phyloP scores from a whole-genome alignment of 2,888 invertebrate species.

The Dasypolia templi region DNA sequence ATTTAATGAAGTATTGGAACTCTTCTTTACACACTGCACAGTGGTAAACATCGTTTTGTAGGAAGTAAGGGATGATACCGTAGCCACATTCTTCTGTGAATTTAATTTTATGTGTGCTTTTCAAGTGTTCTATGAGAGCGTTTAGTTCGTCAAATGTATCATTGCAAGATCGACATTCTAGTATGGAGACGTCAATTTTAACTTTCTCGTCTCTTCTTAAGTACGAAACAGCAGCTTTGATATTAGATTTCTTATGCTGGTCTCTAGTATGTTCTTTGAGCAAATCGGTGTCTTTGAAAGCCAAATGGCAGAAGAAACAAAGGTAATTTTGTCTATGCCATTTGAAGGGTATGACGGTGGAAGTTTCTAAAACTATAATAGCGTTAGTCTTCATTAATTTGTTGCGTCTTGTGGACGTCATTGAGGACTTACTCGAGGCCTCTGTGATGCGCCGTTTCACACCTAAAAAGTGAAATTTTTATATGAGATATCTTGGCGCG shows the following conservation, averaged over 20 bases:
- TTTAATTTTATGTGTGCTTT: constrained; percentile 69
- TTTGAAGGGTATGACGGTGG: constrained; percentile 83
- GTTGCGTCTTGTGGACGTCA: constrained; percentile 83
- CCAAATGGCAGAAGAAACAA: constrained; percentile 85
- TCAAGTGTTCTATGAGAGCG: constrained; percentile 76
- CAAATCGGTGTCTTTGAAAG: constrained; percentile 75
- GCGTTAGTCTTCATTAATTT: constrained; percentile 84
- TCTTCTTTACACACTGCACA: constrained; percentile 80
- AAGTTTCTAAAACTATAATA: constrained; percentile 79
- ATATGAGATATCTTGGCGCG: constrained; percentile 63
- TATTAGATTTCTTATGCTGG: constrained; percentile 76
- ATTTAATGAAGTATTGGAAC: constrained; percentile 83
- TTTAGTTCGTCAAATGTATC: constrained; percentile 67
- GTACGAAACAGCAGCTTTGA: constrained; percentile 81
- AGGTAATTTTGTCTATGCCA: constrained; percentile 86
- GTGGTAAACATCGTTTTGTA: constrained; percentile 72
- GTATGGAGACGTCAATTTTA: constrained; percentile 81
- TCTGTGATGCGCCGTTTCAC: constrained; percentile 59
- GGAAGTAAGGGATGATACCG: constrained; percentile 82
- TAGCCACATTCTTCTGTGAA: constrained; percentile 76
- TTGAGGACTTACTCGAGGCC: constrained; percentile 76
- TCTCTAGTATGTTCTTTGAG: constrained; percentile 83
- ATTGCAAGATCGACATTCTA: constrained; percentile 77
- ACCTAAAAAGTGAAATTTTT: constrained; percentile 84
- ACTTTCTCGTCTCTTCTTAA: constrained; percentile 84